A percentile compares a stretch with the other conserved stretches of the same genome.
phyloP scores from a whole-genome alignment of 2,797 vertebrate species.

The Microchirus variegatus region DNA sequence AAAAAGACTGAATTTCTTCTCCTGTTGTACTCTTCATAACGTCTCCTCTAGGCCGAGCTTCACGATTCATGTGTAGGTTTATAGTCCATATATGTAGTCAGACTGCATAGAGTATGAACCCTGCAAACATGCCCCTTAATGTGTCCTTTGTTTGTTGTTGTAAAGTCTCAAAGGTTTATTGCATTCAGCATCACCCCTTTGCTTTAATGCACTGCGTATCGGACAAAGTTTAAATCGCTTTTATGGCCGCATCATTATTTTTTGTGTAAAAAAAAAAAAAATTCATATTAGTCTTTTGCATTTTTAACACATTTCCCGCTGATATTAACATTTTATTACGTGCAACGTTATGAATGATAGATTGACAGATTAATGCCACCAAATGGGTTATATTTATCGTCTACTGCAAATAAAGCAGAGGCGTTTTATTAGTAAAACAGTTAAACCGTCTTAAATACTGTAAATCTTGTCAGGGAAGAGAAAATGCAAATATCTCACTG shows the following conservation, averaged over 20 bases:
- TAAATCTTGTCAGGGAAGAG: not conserved
- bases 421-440: not conserved
- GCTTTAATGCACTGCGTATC: not conserved
- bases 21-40: not conserved
- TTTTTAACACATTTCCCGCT: not conserved
- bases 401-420: not conserved
- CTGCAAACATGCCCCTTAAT: not conserved
- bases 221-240: not conserved
- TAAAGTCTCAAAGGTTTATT: not conserved
- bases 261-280: no score
- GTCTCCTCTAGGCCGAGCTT: no score
- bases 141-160: no score
- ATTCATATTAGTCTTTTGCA: not conserved
- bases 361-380: not conserved
- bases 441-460: not conserved
- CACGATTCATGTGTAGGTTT: not conserved
- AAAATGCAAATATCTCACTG: not conserved
- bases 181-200: not conserved
- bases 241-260: not conserved
- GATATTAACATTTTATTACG: not conserved
- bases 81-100: not conserved
- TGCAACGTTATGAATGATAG: not conserved
- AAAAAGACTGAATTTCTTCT: conserved; percentile 10
- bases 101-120: not conserved
- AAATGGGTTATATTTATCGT: not conserved